These are phyloP conservation scores for Leptinotarsa tumamoca DNA, from an alignment of 2,888 invertebrate species.

Conservation along the genomic window DNA sequence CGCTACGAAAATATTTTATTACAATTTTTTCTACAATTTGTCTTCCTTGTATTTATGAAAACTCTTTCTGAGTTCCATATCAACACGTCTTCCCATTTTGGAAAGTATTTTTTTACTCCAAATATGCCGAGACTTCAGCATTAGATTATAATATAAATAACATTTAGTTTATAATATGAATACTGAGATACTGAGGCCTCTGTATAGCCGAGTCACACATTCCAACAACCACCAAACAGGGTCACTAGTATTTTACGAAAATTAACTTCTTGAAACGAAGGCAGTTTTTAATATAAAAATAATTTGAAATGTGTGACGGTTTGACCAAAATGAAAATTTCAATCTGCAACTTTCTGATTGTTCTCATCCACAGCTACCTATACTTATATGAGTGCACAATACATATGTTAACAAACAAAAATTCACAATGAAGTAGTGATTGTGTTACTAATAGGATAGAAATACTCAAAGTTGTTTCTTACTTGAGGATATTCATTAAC, in stretches of 20 bases:
- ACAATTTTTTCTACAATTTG: slow-evolving; percentile 52
- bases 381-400: neutral
- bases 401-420: slow-evolving; percentile 4
- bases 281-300: slow-evolving; percentile 24
- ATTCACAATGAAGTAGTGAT: neutral
- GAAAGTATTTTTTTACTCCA: slow-evolving; percentile 43
- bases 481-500: too few species aligned
- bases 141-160: slow-evolving; percentile 34
- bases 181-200: slow-evolving; percentile 36
- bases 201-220: slow-evolving; percentile 36
- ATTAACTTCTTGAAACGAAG: slow-evolving; percentile 14
- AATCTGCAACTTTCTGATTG: slow-evolving; percentile 40
- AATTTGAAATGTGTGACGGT: slow-evolving; percentile 41
- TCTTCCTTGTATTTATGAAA: slow-evolving; percentile 59
- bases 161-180: slow-evolving; percentile 10
- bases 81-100: slow-evolving; percentile 58
- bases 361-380: slow-evolving; percentile 21
- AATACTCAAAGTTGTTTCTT: too few species aligned
- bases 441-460: neutral
- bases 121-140: slow-evolving; percentile 38
- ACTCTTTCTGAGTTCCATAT: slow-evolving; percentile 58
- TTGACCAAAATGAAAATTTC: slow-evolving; percentile 33
- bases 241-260: slow-evolving; percentile 32
- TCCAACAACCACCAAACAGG: slow-evolving; percentile 33
- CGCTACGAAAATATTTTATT: slow-evolving; percentile 40